Conservation (phyloP, 1,140 invertebrate genomes). For the Bombus cullumanus region DNA sequence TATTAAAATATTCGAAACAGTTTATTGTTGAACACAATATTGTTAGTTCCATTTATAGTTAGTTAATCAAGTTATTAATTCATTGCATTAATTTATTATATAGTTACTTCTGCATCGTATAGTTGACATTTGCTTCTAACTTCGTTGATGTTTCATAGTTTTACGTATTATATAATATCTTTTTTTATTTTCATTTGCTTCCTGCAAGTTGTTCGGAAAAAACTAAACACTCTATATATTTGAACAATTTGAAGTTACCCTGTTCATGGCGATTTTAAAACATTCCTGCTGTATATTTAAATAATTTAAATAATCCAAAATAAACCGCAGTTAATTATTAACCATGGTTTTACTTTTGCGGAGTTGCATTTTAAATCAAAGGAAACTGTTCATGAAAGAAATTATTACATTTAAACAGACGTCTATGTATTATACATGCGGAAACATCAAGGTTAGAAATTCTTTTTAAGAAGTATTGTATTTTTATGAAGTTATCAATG, state of each 20-base stretch:
- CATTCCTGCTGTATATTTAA: neutral
- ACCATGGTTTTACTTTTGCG: slow-evolving; percentile 58
- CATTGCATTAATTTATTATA: too few relatives aligned
- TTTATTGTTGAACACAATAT: neutral
- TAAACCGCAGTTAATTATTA: neutral
- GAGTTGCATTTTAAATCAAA: slow-evolving; percentile 10
- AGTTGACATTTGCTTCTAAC: neutral
- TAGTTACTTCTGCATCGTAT: neutral
- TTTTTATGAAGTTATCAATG: neutral
- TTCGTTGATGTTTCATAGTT: neutral
- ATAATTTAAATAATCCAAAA: neutral
- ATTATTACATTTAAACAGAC: slow-evolving; percentile 10
- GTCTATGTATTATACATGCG: slow-evolving; percentile 11
- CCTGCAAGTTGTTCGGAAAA: neutral
- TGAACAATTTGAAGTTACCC: neutral
- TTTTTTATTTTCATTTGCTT: neutral
- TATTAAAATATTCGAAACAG: neutral
- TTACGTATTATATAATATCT: neutral
- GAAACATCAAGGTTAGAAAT: slow-evolving; percentile 60
- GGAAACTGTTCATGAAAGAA: slow-evolving; percentile 36
- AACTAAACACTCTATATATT: neutral
- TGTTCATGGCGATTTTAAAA: neutral
- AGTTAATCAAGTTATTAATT: too few relatives aligned
- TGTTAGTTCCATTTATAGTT: neutral
- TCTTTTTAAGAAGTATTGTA: neutral